Evolutionary conservation across 2,113 vertebrate species (phyloP).

Genomic region (Dromas ardeola): DNA sequence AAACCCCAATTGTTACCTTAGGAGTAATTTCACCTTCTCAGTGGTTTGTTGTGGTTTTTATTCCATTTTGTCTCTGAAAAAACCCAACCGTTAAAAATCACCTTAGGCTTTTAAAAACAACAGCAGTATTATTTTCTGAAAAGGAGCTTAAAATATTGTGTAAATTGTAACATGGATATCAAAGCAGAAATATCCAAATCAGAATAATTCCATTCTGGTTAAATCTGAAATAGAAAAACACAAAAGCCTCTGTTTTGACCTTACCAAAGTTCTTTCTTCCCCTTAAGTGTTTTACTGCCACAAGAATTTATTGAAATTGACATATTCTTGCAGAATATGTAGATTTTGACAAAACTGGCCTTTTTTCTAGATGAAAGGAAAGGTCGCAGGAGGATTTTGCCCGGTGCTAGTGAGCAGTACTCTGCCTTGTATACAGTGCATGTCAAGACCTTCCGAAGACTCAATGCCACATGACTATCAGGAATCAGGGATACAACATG

Average conservation of each 20-base stretch:
- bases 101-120: neutral
- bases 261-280: neutral
- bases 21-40: neutral
- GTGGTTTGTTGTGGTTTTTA: neutral
- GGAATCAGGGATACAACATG: neutral
- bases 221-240: neutral
- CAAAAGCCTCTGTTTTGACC: neutral
- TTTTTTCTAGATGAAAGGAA: neutral
- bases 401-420: neutral
- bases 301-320: neutral
- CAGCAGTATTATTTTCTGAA: neutral
- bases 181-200: neutral
- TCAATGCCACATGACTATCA: neutral
- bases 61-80: neutral
- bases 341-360: neutral
- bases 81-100: rapidly evolving
- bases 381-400: neutral
- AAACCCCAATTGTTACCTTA: neutral
- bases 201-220: neutral
- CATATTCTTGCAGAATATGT: neutral
- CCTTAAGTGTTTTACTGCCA: neutral
- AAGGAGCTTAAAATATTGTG: neutral
- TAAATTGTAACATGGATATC: neutral
- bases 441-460: neutral
- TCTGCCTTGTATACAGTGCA: rapidly evolving